Conservation (phyloP, 2,888 invertebrate genomes). For the Noctua pronuba region DNA sequence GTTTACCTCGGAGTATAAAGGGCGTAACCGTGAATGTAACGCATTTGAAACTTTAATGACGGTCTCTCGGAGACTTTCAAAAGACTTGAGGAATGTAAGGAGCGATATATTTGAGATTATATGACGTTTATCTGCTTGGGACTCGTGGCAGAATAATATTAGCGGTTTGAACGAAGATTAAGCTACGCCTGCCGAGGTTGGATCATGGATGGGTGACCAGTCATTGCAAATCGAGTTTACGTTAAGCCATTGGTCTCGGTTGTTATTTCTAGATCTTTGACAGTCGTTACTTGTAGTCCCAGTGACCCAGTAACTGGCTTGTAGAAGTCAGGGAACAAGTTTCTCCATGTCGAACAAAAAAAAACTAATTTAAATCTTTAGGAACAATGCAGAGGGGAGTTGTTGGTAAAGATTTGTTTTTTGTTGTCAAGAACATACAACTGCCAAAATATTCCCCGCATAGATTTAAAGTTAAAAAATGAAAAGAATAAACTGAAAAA, state of each 20-base stretch:
- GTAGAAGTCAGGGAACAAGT: background rate
- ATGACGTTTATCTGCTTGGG: background rate
- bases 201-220: background rate
- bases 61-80: conserved; percentile 30
- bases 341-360: background rate
- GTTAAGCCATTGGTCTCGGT: background rate
- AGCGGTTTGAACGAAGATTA: background rate
- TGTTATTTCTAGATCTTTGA: background rate
- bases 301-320: too few species aligned
- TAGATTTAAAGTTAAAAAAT: background rate
- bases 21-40: conserved; percentile 28
- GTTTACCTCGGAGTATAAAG: conserved; percentile 24
- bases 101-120: background rate
- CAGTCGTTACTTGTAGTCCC: background rate
- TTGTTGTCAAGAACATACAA: background rate
- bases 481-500: too few species aligned
- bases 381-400: too few species aligned
- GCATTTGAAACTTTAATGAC: conserved; percentile 38
- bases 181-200: background rate
- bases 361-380: too few species aligned
- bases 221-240: background rate
- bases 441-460: background rate
- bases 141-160: background rate
- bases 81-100: background rate
- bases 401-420: too few species aligned